Evolutionary conservation across 2,888 invertebrate genomes (phyloP), one percentile per base, ranked within the genome.

Genomic region (Epinotia ramella): DNA sequence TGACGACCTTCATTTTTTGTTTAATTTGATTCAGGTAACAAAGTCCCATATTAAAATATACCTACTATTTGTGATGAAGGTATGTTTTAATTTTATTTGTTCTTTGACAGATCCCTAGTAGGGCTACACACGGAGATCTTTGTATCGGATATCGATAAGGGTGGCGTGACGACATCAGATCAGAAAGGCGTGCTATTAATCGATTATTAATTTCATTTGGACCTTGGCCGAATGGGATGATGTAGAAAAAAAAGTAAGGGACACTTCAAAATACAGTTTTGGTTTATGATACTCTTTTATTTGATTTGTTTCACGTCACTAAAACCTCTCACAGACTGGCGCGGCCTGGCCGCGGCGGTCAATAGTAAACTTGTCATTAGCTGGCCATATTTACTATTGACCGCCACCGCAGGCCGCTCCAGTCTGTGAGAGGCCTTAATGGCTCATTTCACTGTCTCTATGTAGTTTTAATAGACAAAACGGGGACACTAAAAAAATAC

Each of bases 131-230:
- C 64, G 64, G 59, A 69, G 46, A 73, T 76, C 66, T 77, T 70
- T 68, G 65, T 69, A 63, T 71, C 76, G 68, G 71, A 76, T 75
- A 60, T 75, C 66, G 82, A 84, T 83, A 82, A 85, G 84, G 84
- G 74, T 75, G 62, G 66, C 65, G 77, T 84, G 88, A 89, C 84
- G 85, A 84, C 81, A 84, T 81, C 81, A 62, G 84, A 81, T 86
- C 85, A 73, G 86, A 89, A 81, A 83, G 85, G 86, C 88, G 86
- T 86, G 86, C 81, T 81, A 81, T 80, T 82, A 84, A 86, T 86
- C 83, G 83, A 84, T 86, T 84, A 85, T 79, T 81, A 79, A 81
- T 81, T 79, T 76, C 68, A 79, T 78, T 77, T 73, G 73, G 73
- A 71, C 53, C 63, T 74, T 20, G 71, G 44, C 62, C 28, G 60